Evolutionary conservation across 2,113 vertebrate species (phyloP).

Genomic region (Seriola rivoliana): DNA sequence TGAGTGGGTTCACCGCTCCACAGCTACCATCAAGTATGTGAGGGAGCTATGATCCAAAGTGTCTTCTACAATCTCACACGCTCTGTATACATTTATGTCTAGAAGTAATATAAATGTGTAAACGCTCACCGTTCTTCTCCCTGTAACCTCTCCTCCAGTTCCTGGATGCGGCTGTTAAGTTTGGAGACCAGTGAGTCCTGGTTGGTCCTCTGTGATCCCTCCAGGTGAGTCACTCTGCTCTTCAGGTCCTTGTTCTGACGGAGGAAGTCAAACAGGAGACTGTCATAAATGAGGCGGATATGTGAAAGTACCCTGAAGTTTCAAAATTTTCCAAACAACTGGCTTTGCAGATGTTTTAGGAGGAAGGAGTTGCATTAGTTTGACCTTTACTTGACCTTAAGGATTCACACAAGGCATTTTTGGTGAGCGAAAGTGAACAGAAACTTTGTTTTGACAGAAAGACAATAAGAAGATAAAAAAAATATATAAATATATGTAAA

Average conservation of each 20-base stretch:
- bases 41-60: slow-evolving; percentile 2
- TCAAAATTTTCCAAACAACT: too few relatives aligned
- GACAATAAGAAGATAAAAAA: not conserved
- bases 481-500: too few relatives aligned
- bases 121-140: slow-evolving; percentile 89
- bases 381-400: not conserved
- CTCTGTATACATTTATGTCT: not conserved
- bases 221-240: slow-evolving; percentile 91
- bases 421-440: too few relatives aligned
- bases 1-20: slow-evolving; percentile 12
- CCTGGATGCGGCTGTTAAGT: slow-evolving; percentile 90
- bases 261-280: slow-evolving; percentile 11
- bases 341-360: too few relatives aligned
- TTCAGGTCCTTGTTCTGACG: slow-evolving; percentile 93
- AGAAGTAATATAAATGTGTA: not conserved
- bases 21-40: slow-evolving; percentile 3
- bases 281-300: not conserved
- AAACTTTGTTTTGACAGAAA: not conserved
- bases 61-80: not conserved
- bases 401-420: too few relatives aligned
- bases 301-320: not conserved
- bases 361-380: too few relatives aligned
- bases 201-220: slow-evolving; percentile 90
- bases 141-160: slow-evolving; percentile 92
- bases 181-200: slow-evolving; percentile 92